Percentiles rank a stretch among this genome's conserved stretches.
Evolutionary conservation across 2,113 vertebrate genomes (phyloP).

Genomic region (Odontesthes bonariensis): DNA sequence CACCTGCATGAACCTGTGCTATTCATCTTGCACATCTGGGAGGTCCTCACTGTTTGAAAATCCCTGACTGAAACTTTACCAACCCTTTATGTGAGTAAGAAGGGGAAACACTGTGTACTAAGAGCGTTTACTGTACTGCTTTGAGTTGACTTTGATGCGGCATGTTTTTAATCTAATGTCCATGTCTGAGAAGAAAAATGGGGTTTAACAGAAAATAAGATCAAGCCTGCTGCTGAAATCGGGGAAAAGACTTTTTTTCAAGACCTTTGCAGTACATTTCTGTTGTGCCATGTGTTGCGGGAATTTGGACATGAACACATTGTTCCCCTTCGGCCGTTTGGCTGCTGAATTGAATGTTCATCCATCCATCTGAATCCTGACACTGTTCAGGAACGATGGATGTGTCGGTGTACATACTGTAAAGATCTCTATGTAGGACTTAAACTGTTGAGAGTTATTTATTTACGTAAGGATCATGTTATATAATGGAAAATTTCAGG

Average conservation of each 20-base stretch:
- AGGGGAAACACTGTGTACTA: not conserved
- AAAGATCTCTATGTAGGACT: constrained; percentile 88
- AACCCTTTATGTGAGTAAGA: constrained; percentile 42
- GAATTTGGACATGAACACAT: constrained; percentile 40
- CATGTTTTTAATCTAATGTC: no score
- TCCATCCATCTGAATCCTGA: constrained; percentile 38
- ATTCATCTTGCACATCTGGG: not conserved
- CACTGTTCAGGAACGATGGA: constrained; percentile 25
- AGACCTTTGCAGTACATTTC: not conserved
- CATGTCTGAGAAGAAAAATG: no score
- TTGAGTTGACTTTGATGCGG: not conserved
- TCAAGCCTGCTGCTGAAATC: not conserved
- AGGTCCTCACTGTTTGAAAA: constrained; percentile 42
- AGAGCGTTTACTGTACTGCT: not conserved
- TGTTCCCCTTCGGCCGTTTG: constrained; percentile 23
- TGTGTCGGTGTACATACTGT: constrained; percentile 89
- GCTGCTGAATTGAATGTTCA: constrained; percentile 66
- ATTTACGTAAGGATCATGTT: constrained; percentile 88
- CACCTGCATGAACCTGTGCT: no score
- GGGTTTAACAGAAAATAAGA: no score
- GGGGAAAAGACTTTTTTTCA: not conserved
- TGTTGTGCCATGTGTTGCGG: constrained; percentile 3
- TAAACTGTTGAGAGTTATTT: constrained; percentile 89
- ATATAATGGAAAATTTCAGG: constrained; percentile 84
- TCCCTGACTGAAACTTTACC: constrained; percentile 59